These are phyloP conservation scores for Trematomus loennbergii DNA, from an alignment of 2,113 vertebrate genomes.

Conservation along the genomic window DNA sequence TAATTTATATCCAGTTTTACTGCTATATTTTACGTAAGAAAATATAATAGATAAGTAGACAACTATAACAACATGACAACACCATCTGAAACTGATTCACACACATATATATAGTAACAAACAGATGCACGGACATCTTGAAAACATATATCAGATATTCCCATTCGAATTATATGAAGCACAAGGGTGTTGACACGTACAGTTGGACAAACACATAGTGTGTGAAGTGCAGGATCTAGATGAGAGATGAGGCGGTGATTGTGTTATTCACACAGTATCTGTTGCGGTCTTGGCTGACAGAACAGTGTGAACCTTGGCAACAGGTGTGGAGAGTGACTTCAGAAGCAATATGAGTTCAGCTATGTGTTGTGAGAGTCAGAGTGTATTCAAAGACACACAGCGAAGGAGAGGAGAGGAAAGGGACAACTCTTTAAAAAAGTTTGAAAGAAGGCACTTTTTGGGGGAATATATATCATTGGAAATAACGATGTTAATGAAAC, in stretches of 20 bases:
- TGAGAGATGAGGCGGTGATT: conserved; percentile 14
- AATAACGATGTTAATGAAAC: not conserved
- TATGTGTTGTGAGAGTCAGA: conserved; percentile 17
- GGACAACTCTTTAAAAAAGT: not conserved
- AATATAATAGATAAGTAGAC: no score
- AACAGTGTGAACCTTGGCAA: conserved; percentile 45
- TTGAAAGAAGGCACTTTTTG: not conserved
- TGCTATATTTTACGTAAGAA: no score
- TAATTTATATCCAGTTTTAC: no score
- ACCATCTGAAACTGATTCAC: not conserved
- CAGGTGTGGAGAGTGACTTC: conserved; percentile 49
- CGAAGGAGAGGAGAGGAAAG: not conserved
- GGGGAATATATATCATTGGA: not conserved
- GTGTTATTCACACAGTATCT: conserved; percentile 60
- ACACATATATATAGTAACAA: not conserved
- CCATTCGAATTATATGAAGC: not conserved
- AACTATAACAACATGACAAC: no score
- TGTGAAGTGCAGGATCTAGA: not conserved
- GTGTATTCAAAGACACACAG: conserved; percentile 7
- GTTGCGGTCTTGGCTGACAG: conserved; percentile 41
- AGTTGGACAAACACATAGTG: conserved; percentile 5
- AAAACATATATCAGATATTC: not conserved
- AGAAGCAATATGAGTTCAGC: conserved; percentile 32
- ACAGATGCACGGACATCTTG: not conserved
- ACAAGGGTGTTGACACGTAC: not conserved